These are phyloP conservation scores for Drosophila borborema DNA, from an alignment of 2,888 invertebrate species.

Conservation along the genomic window DNA sequence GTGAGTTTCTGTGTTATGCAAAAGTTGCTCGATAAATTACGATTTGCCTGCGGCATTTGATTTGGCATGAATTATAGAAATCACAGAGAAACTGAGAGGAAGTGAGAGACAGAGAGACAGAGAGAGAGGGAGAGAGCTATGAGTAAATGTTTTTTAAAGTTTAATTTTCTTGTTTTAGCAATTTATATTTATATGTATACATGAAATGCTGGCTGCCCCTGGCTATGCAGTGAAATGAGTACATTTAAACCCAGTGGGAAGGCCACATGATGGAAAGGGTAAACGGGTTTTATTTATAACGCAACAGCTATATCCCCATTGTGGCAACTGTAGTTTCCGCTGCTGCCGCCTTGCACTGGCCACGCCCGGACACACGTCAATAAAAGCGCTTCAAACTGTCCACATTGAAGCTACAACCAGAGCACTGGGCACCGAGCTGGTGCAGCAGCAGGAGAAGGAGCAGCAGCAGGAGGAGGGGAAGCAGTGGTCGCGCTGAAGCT, in stretches of 20 bases:
- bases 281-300: conserved; percentile 71
- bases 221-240: conserved; percentile 57
- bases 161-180: conserved; percentile 12
- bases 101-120: not conserved
- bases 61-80: conserved; percentile 65
- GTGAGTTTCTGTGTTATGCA: conserved; percentile 31
- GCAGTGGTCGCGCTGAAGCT: conserved; percentile 36
- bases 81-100: conserved; percentile 6
- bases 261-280: conserved; percentile 10
- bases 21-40: conserved; percentile 62
- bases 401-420: conserved; percentile 59
- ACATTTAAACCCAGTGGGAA: conserved; percentile 39
- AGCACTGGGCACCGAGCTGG: conserved; percentile 21
- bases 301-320: conserved; percentile 57
- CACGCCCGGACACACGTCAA: conserved; percentile 78
- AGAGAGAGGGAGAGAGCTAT: conserved; percentile 3
- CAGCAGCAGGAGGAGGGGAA: not conserved
- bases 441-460: conserved; percentile 14
- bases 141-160: conserved; percentile 1
- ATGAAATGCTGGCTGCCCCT: conserved; percentile 50
- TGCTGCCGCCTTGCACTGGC: conserved; percentile 33
- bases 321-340: conserved; percentile 23
- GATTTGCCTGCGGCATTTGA: conserved; percentile 56
- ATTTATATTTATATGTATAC: conserved; percentile 8
- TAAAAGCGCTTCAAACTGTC: conserved; percentile 78